phyloP scores from a whole-genome alignment of 1,140 invertebrate species.

The Dreissena polymorpha region DNA sequence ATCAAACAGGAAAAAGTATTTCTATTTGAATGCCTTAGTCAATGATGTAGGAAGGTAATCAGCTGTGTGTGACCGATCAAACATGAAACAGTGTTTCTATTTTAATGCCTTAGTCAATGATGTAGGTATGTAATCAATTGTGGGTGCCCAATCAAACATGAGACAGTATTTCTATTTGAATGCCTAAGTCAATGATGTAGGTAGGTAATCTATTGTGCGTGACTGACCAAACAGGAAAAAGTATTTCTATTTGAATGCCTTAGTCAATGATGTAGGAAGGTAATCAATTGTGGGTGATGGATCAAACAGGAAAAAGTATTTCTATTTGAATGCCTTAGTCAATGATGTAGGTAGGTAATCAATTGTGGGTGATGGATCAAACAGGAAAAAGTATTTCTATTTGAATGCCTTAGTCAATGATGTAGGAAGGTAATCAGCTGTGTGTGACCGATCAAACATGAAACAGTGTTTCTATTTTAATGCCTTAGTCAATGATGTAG shows the following conservation, averaged over 20 bases:
- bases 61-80: conserved; percentile 72
- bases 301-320: conserved; percentile 64
- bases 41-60: conserved; percentile 74
- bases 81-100: conserved; percentile 75
- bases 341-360: conserved; percentile 74
- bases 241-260: conserved; percentile 71
- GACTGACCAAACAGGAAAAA: conserved; percentile 76
- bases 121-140: conserved; percentile 56
- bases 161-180: conserved; percentile 19
- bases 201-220: conserved; percentile 72
- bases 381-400: conserved; percentile 75
- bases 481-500: conserved; percentile 73
- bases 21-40: conserved; percentile 70
- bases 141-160: too few species aligned
- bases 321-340: conserved; percentile 70
- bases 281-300: neutral
- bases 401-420: conserved; percentile 70
- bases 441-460: too few species aligned
- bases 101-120: conserved; percentile 70
- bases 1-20: conserved; percentile 64
- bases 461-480: conserved; percentile 25
- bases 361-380: conserved; percentile 72
- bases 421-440: conserved; percentile 56
- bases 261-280: conserved; percentile 69
- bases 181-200: conserved; percentile 73